Base-by-base conservation (phyloP, 2,888 invertebrate genomes). In the Dynastes tityus region DNA sequence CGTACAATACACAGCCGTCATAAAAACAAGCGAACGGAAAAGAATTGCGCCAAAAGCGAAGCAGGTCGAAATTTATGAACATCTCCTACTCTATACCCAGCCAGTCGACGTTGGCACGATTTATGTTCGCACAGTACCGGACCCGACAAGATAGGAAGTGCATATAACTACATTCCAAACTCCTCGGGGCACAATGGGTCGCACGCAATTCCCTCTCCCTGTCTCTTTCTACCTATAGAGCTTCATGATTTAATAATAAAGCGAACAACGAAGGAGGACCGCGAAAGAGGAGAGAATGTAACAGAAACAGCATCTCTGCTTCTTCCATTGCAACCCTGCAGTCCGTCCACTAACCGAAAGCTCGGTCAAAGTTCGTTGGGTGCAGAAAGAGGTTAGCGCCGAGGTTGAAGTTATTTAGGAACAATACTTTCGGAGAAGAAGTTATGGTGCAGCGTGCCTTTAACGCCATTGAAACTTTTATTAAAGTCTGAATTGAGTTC, bases 401-500 rank as follows among this genome's bases (percentile, higher is more conserved):
- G 40, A 40, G 58, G 40, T 73, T 32, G 22, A 73, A 73, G 58
- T 73, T 73, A 73, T 73, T 61, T 61, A 58, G 73, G 73, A 73
- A 73, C 58, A 73, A 73, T 73, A 73, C 73, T 58, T 73, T 58
- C 16, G 16, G 45, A 58, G 5, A 58, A 58, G 58, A 58, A 73
- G 73, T 73, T 73, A 73, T 73, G 40, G 73, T 40, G 40, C 40
- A 40, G 40, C 40, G 73, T 27, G 58, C 45, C 58, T 58, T 58
- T 53, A 58, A 58, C 58, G 27, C 73, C 58, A 58, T 58, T 73
- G 73, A 40, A 73, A 73, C 73, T 73, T 61, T 73, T 73, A 73
- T 73, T 58, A 73, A 73, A 73, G 58, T 73, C 73, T 73, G 73
- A 58, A 73, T 73, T 22, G 58, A 58, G 58, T 58, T 9, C 58